Evolutionary conservation across 2,888 invertebrate genomes (phyloP), one percentile per base, ranked within the genome.

Genomic region (Cantharis lateralis): DNA sequence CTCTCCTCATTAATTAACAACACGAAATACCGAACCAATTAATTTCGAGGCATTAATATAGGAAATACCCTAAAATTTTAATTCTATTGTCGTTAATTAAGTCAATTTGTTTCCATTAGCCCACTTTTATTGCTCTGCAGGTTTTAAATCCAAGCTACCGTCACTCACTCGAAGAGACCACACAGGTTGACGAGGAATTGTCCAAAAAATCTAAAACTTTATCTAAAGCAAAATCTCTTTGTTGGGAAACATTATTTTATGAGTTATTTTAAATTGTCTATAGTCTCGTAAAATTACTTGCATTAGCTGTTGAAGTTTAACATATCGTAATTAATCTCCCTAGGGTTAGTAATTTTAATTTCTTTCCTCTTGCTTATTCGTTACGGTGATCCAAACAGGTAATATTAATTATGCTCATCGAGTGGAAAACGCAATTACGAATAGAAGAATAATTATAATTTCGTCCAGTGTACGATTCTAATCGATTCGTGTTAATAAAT

Each of bases 111-210:
- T 73, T 15, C 73, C 73, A 73, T 73, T 73, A 73, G 73, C 73
- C 68, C 18, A 68, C 62, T 73, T 72, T 69, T 73, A 68, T 68
- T 73, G 68, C 73, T n/a, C n/a, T n/a, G 62, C 16, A 68, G 62
- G 32, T 13, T 68, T n/a, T 16, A 68, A n/a, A 62, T 26, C 20
- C 48, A 72, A 72, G 66, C 48, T 72, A 72, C 72, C n/a, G 64
- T 16, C 64, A 71, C 75, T 73, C 76, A 77, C 78, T 78, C 75
- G 78, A 63, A 78, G 81, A 80, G 81, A 80, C 81, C 81, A 81
- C 81, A 80, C 80, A 80, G 26, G 79, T 69, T 32, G 79, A 62
- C 68, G 18, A 76, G 66, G n/a, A 48, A n/a, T n/a, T 48, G 48
- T 48, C 48, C 48, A n/a, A n/a, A 48, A 48, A 48, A 48, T 48